A percentile compares a stretch with the other conserved stretches of the same genome.
phyloP scores from a whole-genome alignment of 2,113 vertebrate species.

The Lasiurus cinereus region DNA sequence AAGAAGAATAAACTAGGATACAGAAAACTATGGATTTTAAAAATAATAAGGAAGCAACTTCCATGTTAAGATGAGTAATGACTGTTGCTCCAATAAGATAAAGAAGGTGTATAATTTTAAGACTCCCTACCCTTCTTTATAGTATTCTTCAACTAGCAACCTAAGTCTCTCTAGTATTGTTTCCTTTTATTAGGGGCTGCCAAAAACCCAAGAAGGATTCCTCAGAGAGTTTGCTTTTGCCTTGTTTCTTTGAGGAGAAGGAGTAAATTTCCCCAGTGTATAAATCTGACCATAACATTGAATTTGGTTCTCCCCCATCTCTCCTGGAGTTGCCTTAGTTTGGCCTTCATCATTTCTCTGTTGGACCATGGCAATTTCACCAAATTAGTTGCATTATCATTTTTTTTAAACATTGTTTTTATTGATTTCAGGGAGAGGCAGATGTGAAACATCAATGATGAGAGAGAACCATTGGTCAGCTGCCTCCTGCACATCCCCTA shows the following conservation, averaged over 20 bases:
- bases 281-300: neutral
- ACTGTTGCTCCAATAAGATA: neutral
- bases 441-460: too few relatives aligned
- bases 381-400: neutral
- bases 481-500: too few relatives aligned
- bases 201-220: neutral
- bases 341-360: neutral
- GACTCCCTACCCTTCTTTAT: neutral
- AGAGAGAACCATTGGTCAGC: too few relatives aligned
- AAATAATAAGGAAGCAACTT: slow-evolving; percentile 49
- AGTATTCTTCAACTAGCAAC: neutral
- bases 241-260: slow-evolving; percentile 12
- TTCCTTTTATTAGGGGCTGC: neutral
- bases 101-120: slow-evolving; percentile 30
- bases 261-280: neutral
- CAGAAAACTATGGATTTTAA: slow-evolving; percentile 41
- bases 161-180: slow-evolving; percentile 7
- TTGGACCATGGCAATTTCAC: neutral
- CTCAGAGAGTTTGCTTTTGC: neutral
- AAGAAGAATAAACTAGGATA: slow-evolving; percentile 30
- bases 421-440: too few relatives aligned
- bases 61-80: slow-evolving; percentile 16
- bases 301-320: neutral
- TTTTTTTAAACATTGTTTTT: neutral
- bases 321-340: neutral